Base-by-base conservation (phyloP, 2,888 invertebrate species). In the Trachelus stipa region DNA sequence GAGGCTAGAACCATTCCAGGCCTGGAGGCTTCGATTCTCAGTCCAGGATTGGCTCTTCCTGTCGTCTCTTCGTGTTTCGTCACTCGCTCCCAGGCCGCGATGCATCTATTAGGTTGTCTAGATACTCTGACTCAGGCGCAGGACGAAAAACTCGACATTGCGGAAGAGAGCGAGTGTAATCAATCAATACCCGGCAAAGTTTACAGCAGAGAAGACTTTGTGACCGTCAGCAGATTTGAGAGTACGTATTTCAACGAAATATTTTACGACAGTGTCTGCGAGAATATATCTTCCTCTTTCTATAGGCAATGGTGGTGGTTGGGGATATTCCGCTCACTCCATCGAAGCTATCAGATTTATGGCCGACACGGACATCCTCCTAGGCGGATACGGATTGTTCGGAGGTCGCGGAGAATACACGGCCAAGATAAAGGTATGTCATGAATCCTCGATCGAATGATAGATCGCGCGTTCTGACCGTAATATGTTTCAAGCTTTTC, bases 251-350 rank as follows among this genome's bases (percentile, higher is more conserved):
- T 1, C 1, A 35, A 35, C 33, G 11, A 11, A 31, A 68, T 35
- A 69, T 69, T 69, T n/a, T 1, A 12, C 33, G 1, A 69, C 30
- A 15, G 4, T 1, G 40, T 40, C 40, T 15, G 15, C 15, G 40
- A 40, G 15, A 40, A 40, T 15, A 15, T 40, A 40, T 40, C 40
- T 15, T 69, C 6, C 30, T 69, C 4, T 69, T 15, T 69, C 12
- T 15, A 69, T 33, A 94, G 94, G 93, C 91, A 97, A 98, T 88
- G 99, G 99, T 3, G 98, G 98, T 35, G 98, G 98, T 9, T 99
- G 99, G 99, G 99, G 99, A 2, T 99, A 99, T 92, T 98, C 98
- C 0, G 98, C 97, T 0, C 98, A 98, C 89, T 98, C 98, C 3
- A 95, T 99, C 34, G 99, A 99, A 92, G 99, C 99, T 0, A 96